Percentiles rank a stretch among this genome's conserved stretches.
Evolutionary conservation across 2,797 vertebrate species (phyloP).

Genomic region (Rhinophrynus dorsalis): DNA sequence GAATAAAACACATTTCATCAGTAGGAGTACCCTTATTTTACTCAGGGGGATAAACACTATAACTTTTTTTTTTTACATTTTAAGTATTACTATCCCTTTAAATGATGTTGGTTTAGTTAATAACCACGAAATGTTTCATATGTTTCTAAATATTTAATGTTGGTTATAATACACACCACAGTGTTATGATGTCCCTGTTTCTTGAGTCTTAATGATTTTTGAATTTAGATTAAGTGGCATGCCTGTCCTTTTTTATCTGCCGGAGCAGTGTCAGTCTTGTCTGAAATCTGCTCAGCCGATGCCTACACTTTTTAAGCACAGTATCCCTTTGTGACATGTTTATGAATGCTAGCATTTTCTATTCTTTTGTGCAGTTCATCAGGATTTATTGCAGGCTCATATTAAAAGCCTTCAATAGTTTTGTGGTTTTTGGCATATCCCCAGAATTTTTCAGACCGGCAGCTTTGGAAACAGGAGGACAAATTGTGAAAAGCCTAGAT

Average conservation of each 20-base stretch:
- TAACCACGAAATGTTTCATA: not conserved
- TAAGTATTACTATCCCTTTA: no score
- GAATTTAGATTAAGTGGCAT: slow-evolving; percentile 5
- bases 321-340: slow-evolving; percentile 13
- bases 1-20: no score
- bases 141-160: slow-evolving; percentile 12
- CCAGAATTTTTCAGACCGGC: slow-evolving; percentile 6
- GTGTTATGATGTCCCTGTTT: not conserved
- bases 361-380: slow-evolving; percentile 28
- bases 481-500: not conserved
- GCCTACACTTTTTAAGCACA: slow-evolving; percentile 5
- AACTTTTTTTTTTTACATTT: no score
- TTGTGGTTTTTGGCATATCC: slow-evolving; percentile 13
- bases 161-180: not conserved
- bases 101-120: not conserved
- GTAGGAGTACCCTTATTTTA: no score
- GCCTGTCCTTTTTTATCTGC: slow-evolving; percentile 6
- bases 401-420: slow-evolving; percentile 18
- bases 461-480: slow-evolving; percentile 2
- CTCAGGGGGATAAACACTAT: no score
- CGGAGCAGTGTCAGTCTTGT: not conserved
- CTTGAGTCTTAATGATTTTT: slow-evolving; percentile 19
- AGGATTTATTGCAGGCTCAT: slow-evolving; percentile 13
- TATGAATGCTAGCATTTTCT: slow-evolving; percentile 13
- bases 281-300: slow-evolving; percentile 23